Evolutionary conservation across 2,888 invertebrate genomes (phyloP), one percentile per base, ranked within the genome.

Genomic region (Peribatodes rhomboidaria): DNA sequence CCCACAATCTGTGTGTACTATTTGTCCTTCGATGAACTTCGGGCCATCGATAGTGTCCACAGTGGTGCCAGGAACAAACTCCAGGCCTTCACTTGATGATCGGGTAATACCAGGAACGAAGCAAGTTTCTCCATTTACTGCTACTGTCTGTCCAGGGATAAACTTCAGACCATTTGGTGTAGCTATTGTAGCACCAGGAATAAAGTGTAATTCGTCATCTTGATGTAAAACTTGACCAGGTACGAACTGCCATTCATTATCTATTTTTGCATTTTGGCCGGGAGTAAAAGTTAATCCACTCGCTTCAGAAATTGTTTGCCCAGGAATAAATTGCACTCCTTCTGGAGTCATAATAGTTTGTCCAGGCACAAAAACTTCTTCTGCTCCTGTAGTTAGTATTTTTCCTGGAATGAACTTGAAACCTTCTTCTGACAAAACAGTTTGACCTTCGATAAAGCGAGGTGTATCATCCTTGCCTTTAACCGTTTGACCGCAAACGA

Each of bases 11-110:
- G 95, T 94, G 54, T 93, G 92, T 4, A 95, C 89, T 62, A 96
- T 88, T 83, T 95, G 95, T 1, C 96, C 96, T 87, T 95, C 94
- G 49, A 96, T 93, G 75, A 96, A 95, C 75, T 95, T 95, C 0
- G 94, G 88, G 1, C 96, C 96, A 72, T 95, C 94, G 7, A 94
- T 92, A 0, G 95, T 95, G 60, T 95, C 94, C 27, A 96, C 89
- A 22, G 94, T 94, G 55, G 94, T 94, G 4, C 96, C 96, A 13
- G 95, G 94, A 49, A 95, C 82, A 80, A 95, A 95, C 73, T 91
- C 86, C 4, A 90, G 79, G 4, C 88, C 92, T 44, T 90, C 84
- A 35, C 87, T 86, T 1, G 86, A 85, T 27, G 90, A 85, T 73
- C 93, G 87, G 4, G 94, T 91, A 18, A 95, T 85, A 8, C 95